These are phyloP conservation scores for Conus betulinus DNA, from an alignment of 1,140 invertebrate species.

Conservation along the genomic window DNA sequence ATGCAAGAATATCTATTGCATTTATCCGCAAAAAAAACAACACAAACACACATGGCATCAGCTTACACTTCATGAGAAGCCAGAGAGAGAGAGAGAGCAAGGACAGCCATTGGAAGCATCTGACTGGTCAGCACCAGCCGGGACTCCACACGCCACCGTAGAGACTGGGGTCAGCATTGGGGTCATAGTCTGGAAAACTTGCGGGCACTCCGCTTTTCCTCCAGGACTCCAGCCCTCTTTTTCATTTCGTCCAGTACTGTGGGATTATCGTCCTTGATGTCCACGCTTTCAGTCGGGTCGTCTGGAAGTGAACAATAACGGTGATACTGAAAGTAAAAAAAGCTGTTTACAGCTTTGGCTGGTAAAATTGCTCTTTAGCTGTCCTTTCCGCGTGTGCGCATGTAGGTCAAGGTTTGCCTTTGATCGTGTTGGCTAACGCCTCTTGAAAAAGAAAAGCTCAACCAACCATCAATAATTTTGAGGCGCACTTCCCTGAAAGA, in stretches of 20 bases:
- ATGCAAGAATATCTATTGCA: no score
- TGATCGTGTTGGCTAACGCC: background rate
- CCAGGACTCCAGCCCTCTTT: conserved; percentile 30
- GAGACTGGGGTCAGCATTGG: conserved; percentile 36
- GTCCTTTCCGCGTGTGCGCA: background rate
- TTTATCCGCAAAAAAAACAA: no score
- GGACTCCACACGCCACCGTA: conserved; percentile 47
- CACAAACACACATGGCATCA: no score
- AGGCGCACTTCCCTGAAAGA: no score
- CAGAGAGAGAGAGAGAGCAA: no score
- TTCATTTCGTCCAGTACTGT: conserved; percentile 37
- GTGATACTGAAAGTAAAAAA: background rate
- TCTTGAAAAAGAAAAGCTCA: no score
- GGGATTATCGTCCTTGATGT: conserved; percentile 38
- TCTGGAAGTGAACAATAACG: conserved; percentile 38
- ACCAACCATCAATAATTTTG: no score
- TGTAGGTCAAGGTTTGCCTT: background rate
- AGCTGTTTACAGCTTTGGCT: background rate
- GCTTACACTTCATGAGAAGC: background rate
- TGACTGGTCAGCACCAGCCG: conserved; percentile 51
- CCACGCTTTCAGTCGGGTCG: conserved; percentile 47
- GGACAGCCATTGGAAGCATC: no score
- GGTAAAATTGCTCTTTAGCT: background rate
- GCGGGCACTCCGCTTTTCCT: conserved; percentile 40
- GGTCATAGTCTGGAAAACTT: conserved; percentile 38